These are phyloP conservation scores for Hirundichthys speculiger DNA, from an alignment of 2,113 vertebrate genomes.

Conservation along the genomic window DNA sequence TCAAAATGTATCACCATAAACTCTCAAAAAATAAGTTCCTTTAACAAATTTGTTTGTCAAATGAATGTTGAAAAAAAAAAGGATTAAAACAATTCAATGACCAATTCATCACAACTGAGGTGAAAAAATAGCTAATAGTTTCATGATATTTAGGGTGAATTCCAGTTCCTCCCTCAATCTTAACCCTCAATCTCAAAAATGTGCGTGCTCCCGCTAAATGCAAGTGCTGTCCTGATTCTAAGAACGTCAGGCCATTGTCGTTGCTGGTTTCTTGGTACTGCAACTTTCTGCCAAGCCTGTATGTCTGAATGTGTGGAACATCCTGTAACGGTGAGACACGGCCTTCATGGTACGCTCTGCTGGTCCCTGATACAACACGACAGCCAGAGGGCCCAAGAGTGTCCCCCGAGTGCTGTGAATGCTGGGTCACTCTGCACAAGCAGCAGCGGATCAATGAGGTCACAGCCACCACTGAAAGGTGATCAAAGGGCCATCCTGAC, in stretches of 20 bases:
- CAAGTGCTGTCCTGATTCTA: too few relatives aligned
- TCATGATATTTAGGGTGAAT: constrained; percentile 7
- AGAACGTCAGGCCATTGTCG: constrained; percentile 4
- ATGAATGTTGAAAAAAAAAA: too few relatives aligned
- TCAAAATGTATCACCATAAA: too few relatives aligned
- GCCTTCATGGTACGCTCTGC: constrained; percentile 17
- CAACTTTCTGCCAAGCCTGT: constrained; percentile 14
- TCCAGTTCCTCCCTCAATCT: too few relatives aligned
- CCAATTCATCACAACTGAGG: too few relatives aligned
- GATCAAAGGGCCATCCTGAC: constrained; percentile 31
- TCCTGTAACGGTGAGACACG: constrained; percentile 8
- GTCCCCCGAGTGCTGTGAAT: constrained; percentile 33
- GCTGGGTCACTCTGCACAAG: constrained; percentile 22
- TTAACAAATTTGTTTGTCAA: too few relatives aligned
- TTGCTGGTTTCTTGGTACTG: constrained; percentile 5
- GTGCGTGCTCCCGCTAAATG: too few relatives aligned
- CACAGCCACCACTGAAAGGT: constrained; percentile 47
- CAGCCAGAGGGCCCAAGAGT: constrained; percentile 25
- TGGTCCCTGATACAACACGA: constrained; percentile 37
- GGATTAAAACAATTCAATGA: too few relatives aligned
- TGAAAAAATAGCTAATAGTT: background rate
- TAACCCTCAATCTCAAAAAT: too few relatives aligned
- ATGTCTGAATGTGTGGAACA: constrained; percentile 23
- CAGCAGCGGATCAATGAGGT: constrained; percentile 47
- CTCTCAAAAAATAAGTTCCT: too few relatives aligned